Conservation (phyloP, 2,888 invertebrate genomes). For the Stenolophus ochropezus region DNA sequence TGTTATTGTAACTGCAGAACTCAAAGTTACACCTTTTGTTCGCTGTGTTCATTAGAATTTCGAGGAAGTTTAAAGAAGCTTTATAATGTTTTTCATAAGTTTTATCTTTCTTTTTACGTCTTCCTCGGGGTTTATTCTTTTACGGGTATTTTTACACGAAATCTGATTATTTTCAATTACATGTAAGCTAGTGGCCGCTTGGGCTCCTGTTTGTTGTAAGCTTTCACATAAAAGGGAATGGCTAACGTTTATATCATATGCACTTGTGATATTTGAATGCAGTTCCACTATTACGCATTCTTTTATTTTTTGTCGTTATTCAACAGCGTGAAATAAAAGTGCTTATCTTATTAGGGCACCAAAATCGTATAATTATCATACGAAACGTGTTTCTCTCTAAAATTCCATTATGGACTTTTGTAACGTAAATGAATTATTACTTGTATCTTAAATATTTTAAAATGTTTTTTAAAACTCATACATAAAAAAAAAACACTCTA, state of each 20-base stretch:
- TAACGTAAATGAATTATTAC: too few species aligned
- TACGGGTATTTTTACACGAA: conserved; percentile 15
- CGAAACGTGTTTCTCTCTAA: neutral
- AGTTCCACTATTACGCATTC: neutral
- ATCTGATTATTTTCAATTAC: conserved; percentile 44
- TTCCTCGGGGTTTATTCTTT: conserved; percentile 16
- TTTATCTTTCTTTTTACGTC: conserved; percentile 40
- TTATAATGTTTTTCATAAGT: conserved; percentile 47
- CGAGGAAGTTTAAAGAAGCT: conserved; percentile 43
- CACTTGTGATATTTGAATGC: conserved; percentile 6
- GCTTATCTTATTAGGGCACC: neutral
- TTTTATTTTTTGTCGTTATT: neutral
- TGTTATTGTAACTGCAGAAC: conserved; percentile 33
- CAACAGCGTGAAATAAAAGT: neutral
- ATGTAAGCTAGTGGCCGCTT: conserved; percentile 2
- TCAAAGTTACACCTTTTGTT: conserved; percentile 45
- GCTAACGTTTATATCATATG: conserved; percentile 15
- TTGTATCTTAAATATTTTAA: too few species aligned
- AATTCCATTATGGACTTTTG: too few species aligned
- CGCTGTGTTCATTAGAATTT: conserved; percentile 40
- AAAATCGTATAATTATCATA: neutral
- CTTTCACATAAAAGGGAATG: neutral
- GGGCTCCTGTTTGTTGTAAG: conserved; percentile 6
- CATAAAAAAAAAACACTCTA: too few species aligned
- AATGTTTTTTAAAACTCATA: too few species aligned